Evolutionary conservation across 2,888 invertebrate species (phyloP), one percentile per base, ranked within the genome.

Genomic region (Tinea pellionella): DNA sequence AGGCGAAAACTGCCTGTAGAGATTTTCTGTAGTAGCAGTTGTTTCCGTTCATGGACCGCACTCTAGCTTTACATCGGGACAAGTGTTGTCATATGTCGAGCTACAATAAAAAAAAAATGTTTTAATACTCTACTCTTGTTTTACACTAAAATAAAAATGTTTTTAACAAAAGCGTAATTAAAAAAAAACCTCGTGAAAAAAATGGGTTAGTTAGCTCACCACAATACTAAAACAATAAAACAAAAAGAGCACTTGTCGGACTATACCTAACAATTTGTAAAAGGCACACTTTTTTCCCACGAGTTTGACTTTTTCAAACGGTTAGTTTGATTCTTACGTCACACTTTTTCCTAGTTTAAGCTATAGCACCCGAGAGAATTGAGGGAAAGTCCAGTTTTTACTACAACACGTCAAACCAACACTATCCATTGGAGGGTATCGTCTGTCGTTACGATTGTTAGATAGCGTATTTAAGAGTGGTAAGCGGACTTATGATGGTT

Each of bases 261-360:
- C 9, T 1, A 37, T 24, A 24, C 2, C 24, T n/a, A n/a, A n/a
- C n/a, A n/a, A 37, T n/a, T 37, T n/a, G 37, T 37, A 37, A 37
- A 24, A 47, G 47, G 47, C n/a, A 15, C 13, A 15, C 16, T 47
- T 47, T 16, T 47, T 15, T 8, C 41, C 2, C 9, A 37, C 9
- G 37, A 37, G 37, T 16, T 16, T 7, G 24, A 24, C 15, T 47
- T 47, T 47, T 47, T 47, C 47, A 47, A n/a, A 15, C 47, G 8
- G 47, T n/a, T 47, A 47, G 47, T 47, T 47, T 47, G 15, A 47
- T 13, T 9, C 47, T 16, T 37, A 4, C 8, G 13, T 47, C 15
- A 47, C 47, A 47, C 47, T 47, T 47, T 47, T 47, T 47, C 47
- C 47, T 47, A 16, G 13, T 47, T 47, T 47, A 47, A 47, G 13